Base-by-base conservation (phyloP, 2,888 invertebrate genomes). In the Zygogramma bicolorata region DNA sequence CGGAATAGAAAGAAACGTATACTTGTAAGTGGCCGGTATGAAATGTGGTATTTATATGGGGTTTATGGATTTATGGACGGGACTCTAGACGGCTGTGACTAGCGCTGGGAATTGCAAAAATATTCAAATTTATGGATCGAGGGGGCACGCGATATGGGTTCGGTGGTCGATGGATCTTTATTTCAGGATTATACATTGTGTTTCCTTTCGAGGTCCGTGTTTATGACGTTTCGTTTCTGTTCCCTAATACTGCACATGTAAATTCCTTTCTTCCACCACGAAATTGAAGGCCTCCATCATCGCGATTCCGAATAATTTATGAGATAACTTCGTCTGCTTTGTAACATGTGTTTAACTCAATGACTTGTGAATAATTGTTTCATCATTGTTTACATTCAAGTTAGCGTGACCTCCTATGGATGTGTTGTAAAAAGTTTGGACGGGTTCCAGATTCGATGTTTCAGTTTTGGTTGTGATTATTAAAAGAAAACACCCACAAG, bases 31-130 rank as follows among this genome's bases (percentile, higher is more conserved):
- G n/a, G 49, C 29, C 46, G 46, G 42, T 63, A 63, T 46, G 46
- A 63, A 63, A 63, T 49, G 63, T 29, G 22, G 63, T 42, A 31
- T 63, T 63, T 27, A 27, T 60, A 60, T 31, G 31, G 34, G 13
- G 59, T 65, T 69, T 68, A 68, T 59, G 46, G 27, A 38, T 71
- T 71, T 71, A 71, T 63, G 60, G 57, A 34, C 58, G 63, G 65
- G 40, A 25, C n/a, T 63, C 38, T 46, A 46, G 59, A 63, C 34
- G 46, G 63, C 65, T 53, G 49, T 46, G 38, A 42, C 62, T 5
- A 27, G 60, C 46, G 29, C 57, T 18, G 59, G 61, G 29, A 31
- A 58, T 58, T 63, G 71, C 58, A 67, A 42, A 71, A 66, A 67
- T 67, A 61, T 70, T 70, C 59, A 70, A 65, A 70, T 59, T 46